Base-by-base conservation (phyloP, 30 jellyfish, hydroid and myxozoan species). In the Hydra vulgaris region DNA sequence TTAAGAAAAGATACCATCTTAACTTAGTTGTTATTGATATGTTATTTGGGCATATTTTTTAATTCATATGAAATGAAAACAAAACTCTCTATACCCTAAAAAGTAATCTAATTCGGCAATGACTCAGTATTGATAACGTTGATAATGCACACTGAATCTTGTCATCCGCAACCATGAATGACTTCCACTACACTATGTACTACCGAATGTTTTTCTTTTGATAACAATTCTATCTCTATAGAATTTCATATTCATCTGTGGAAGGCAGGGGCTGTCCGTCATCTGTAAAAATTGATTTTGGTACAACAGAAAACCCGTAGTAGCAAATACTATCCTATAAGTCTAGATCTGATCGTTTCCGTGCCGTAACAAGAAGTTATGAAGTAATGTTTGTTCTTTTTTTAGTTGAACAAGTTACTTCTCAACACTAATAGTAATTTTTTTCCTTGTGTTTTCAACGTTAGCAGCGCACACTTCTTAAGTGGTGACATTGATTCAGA, bases 241-340 rank as follows among this genome's bases (percentile, higher is more conserved):
- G 71, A 15, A 56, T 56, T n/a, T 56, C n/a, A 56, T 17, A 56
- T 15, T 56, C n/a, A 56, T 56, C 71, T 56, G 71, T 56, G 18
- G 71, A 15, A 56, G n/a, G 17, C n/a, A 56, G 71, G 17, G n/a
- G 71, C 71, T 56, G 71, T 17, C 71, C 71, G n/a, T 56, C 71
- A 56, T 56, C 71, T 15, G 71, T 56, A 56, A 56, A 56, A 17
- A 56, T 56, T 56, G 71, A n/a, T n/a, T n/a, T n/a, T n/a, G 71
- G 71, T 56, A 56, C 71, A 56, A 56, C 71, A 56, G 71, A 56
- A 56, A 56, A 56, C n/a, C n/a, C 71, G n/a, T 56, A 56, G n/a
- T n/a, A n/a, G n/a, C n/a, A n/a, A n/a, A n/a, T 56, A 56, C 71
- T 56, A 15, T 56, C 71, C n/a, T 56, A 17, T 17, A 56, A 17